Base-by-base conservation (phyloP, 2,113 vertebrate genomes). In the Chrysochloris asiatica region DNA sequence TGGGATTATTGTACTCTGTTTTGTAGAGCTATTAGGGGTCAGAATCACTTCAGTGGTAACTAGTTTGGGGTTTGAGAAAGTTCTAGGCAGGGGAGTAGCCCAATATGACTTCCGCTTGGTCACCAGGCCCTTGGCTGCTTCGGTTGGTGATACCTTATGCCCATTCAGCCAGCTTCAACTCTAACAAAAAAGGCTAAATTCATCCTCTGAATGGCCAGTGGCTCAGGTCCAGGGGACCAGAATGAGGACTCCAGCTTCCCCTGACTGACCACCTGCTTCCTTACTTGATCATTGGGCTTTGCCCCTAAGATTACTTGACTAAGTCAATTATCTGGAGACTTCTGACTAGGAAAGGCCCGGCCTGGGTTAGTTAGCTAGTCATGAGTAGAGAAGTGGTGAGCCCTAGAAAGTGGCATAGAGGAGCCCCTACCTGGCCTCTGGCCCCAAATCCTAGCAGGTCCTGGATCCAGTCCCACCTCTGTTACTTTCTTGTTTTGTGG, bases 341-440 rank as follows among this genome's bases (percentile, higher is more conserved):
- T n/a, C 81, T 38, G 61, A 41, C 61, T n/a, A n/a, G 43, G 61
- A 6, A 41, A 89, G 89, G 38, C 67, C 86, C 22, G 59, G 36
- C 52, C 69, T 65, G 41, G 47, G 63, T 90, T 76, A 92, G 63
- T 90, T 76, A 92, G 86, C 86, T 79, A 65, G 88, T 93, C 81
- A 86, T 65, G n/a, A 81, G 56, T 24, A 38, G 17, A 61, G 88
- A 63, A 1, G 17, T 45, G 56, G 69, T 12, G 28, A 33, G n/a
- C n/a, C n/a, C n/a, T n/a, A n/a, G n/a, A n/a, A n/a, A n/a, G n/a
- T n/a, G n/a, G n/a, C n/a, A n/a, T n/a, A 28, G 33, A 24, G 69
- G 36, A 36, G 14, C 13, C 85, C 71, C 0, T 1, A 2, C 71
- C 0, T 1, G 2, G 28, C 56, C n/a, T 93, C 80, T 33, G 54